Evolutionary conservation across 2,113 vertebrate genomes (phyloP).

Genomic region (Callocephalon fimbriatum): DNA sequence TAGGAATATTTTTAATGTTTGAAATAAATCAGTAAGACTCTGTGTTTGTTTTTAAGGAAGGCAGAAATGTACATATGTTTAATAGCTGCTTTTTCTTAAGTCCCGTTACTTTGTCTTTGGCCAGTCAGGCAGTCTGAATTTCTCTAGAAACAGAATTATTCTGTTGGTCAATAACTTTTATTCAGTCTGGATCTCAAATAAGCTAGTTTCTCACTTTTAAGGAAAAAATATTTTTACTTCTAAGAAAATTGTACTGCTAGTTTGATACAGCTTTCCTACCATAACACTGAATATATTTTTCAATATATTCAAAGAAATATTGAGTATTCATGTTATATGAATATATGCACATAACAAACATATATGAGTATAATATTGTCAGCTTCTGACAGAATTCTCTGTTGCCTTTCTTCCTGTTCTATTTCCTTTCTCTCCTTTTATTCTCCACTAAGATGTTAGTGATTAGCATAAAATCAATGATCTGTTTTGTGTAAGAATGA

Average conservation of each 20-base stretch:
- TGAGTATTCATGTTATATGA: not conserved
- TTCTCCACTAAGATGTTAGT: not conserved
- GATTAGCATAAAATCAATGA: not conserved
- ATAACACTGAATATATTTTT: not conserved
- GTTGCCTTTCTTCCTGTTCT: not conserved
- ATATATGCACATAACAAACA: not conserved
- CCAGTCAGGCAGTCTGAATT: not conserved
- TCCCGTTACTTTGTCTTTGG: not conserved
- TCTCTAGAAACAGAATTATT: not conserved
- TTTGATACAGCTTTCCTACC: not conserved
- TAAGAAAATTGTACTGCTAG: not conserved
- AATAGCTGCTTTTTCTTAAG: not conserved
- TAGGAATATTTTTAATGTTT: not conserved
- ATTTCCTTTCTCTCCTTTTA: not conserved
- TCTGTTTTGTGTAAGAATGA: not conserved
- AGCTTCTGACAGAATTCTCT: not conserved
- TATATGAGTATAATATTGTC: not conserved
- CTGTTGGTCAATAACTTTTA: not conserved
- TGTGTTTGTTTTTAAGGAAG: not conserved
- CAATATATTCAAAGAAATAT: not conserved
- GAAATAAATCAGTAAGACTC: not conserved
- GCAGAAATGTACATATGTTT: not conserved
- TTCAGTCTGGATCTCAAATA: not conserved
- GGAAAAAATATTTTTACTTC: not conserved
- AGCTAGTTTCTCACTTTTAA: not conserved